Conservation (phyloP, 2,888 invertebrate species). For the Metallyticus violacea region DNA sequence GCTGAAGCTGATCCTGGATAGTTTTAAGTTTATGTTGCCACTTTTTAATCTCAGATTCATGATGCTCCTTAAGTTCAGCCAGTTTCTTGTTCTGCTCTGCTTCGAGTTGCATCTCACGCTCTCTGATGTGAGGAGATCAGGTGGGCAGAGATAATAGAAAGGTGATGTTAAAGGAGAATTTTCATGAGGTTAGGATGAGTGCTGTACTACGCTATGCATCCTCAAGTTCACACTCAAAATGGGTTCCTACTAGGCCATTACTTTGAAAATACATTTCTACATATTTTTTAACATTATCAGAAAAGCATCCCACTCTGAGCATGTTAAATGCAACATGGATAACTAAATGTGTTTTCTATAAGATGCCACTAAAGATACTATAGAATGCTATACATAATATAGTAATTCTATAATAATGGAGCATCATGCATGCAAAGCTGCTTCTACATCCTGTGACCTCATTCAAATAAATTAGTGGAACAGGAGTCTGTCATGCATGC, state of each 20-base stretch:
- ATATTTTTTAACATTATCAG: not conserved
- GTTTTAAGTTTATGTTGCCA: constrained; percentile 18
- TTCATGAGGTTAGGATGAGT: not conserved
- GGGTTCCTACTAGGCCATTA: too few species aligned
- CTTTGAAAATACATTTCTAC: not conserved
- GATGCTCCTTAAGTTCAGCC: constrained; percentile 20
- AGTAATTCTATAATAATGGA: not conserved
- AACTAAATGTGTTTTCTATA: not conserved
- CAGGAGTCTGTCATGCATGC: not conserved
- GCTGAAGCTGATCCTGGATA: constrained; percentile 8
- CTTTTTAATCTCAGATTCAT: constrained; percentile 14
- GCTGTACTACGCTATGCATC: not conserved
- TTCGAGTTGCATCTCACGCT: constrained; percentile 25
- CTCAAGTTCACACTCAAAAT: not conserved
- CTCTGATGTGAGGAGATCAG: constrained; percentile 18
- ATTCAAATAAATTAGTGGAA: not conserved
- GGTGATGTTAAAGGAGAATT: not conserved
- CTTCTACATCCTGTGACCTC: not conserved
- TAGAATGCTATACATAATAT: not conserved
- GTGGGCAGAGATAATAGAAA: constrained; percentile 1
- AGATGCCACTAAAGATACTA: not conserved
- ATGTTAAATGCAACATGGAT: not conserved
- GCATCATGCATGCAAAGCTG: not conserved
- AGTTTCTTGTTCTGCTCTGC: constrained; percentile 16
- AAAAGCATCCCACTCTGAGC: not conserved